Conservation (phyloP, 2,113 vertebrate genomes). For the Neolamprologus fasciatus region DNA sequence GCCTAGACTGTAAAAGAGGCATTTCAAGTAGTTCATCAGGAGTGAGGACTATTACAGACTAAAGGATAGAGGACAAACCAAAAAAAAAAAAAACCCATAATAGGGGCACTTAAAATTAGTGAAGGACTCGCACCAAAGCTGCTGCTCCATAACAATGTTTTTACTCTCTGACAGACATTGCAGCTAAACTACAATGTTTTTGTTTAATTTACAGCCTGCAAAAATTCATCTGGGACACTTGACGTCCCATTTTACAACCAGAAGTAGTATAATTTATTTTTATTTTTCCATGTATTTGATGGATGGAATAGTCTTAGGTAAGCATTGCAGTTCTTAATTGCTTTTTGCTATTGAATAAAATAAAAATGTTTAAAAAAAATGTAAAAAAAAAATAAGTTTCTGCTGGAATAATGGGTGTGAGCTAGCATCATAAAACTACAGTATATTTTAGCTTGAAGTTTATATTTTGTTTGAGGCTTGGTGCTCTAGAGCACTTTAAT, state of each 20-base stretch:
- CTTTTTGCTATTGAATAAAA: slow-evolving; percentile 31
- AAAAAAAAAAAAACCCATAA: background rate
- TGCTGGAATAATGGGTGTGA: slow-evolving; percentile 54
- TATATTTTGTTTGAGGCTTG: slow-evolving; percentile 52
- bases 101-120: background rate
- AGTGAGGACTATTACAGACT: background rate
- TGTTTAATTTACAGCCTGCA: slow-evolving; percentile 9
- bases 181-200: background rate
- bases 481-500: slow-evolving; percentile 58
- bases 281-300: slow-evolving; percentile 52
- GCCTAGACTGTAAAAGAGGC: background rate
- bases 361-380: background rate
- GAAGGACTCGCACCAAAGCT: background rate
- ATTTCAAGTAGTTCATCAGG: background rate
- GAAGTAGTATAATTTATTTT: slow-evolving; percentile 63
- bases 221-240: slow-evolving; percentile 41
- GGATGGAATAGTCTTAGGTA: slow-evolving; percentile 55
- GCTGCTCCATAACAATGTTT: background rate
- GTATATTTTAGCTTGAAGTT: slow-evolving; percentile 55
- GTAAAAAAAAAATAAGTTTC: background rate
- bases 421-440: slow-evolving; percentile 28
- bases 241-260: slow-evolving; percentile 40
- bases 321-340: slow-evolving; percentile 50
- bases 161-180: background rate
- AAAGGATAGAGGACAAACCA: background rate